Evolutionary conservation across 2,888 invertebrate species (phyloP).

Genomic region (Protonemura montana): DNA sequence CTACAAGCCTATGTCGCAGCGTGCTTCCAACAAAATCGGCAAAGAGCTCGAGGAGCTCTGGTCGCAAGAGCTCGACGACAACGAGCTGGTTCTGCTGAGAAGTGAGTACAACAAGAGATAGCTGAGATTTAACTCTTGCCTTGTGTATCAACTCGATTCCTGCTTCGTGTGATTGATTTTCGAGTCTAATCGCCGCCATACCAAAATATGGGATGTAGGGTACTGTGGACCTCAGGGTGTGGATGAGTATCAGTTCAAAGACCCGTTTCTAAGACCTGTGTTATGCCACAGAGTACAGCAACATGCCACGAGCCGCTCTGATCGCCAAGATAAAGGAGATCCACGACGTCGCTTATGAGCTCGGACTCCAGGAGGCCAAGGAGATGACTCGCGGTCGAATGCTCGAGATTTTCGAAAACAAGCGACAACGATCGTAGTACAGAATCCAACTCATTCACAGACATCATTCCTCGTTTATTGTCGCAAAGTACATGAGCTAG

Average conservation of each 20-base stretch:
- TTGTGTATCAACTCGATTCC: neutral
- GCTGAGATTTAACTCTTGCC: neutral
- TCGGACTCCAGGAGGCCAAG: conserved; percentile 93
- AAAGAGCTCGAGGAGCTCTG: conserved; percentile 61
- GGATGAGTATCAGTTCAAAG: no score
- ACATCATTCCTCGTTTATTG: neutral
- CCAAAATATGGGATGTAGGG: no score
- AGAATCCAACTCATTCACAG: neutral
- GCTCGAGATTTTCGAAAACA: conserved; percentile 68
- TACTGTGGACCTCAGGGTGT: no score
- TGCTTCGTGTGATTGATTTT: no score
- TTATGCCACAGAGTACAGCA: conserved; percentile 13
- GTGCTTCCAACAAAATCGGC: conserved; percentile 14
- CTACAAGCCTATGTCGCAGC: conserved; percentile 26
- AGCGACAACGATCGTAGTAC: neutral
- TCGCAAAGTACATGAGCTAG: neutral
- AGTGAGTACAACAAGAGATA: conserved; percentile 66
- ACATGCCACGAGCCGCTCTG: conserved; percentile 78
- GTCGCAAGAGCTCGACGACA: conserved; percentile 73
- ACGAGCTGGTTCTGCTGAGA: conserved; percentile 78
- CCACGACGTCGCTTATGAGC: conserved; percentile 92
- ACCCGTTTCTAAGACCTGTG: no score
- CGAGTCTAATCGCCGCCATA: no score
- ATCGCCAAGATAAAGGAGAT: conserved; percentile 93
- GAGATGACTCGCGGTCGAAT: conserved; percentile 97